Evolutionary conservation across 2,797 vertebrate genomes (phyloP), one percentile per base, ranked within the genome.

Genomic region (Acrocephalus scirpaceus): DNA sequence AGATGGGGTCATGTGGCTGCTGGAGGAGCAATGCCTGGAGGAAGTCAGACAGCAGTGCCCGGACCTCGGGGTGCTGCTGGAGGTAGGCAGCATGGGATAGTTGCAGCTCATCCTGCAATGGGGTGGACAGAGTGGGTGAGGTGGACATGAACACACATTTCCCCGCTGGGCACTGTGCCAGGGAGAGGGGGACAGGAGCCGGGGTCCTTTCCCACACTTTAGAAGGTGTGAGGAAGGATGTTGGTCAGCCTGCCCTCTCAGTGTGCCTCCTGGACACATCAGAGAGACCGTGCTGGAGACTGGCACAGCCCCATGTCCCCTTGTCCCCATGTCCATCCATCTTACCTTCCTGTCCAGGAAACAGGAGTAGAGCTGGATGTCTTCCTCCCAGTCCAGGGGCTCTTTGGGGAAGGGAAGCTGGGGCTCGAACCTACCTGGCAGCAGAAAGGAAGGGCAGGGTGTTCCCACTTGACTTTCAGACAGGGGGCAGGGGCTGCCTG

Each of bases 331-430:
- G 98, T 98, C 98, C 98, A 98, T 95, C 97, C 97, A 47, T 98
- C 72, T 97, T 93, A 99, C 99, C 98, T 99, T 99, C 97, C 98
- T 98, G 76, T 99, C 98, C 94, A 99, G 88, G 97, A 99, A 99
- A 77, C 83, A 98, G 9, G 98, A 99, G 62, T 70, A 96, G 91
- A 99, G 98, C 90, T 99, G 97, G 56, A 98, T 81, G 93, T 99
- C 99, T 40, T 99, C 98, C 92, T 99, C 98, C 99, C 98, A 99
- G 30, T 96, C 94, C 77, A 99, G 90, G 27, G 98, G 97, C 78
- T 98, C 97, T 97, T 98, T 99, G 88, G 98, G 98, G 95, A 98
- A 98, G 30, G 81, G 58, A 8, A 95, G 92, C 51, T 61, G 89
- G 29, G 96, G 92, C 72, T 96, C 20, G 0, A 40, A 50, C 36